Conservation (phyloP, 2,113 vertebrate species). For the Ptilorrhoa leucosticta region DNA sequence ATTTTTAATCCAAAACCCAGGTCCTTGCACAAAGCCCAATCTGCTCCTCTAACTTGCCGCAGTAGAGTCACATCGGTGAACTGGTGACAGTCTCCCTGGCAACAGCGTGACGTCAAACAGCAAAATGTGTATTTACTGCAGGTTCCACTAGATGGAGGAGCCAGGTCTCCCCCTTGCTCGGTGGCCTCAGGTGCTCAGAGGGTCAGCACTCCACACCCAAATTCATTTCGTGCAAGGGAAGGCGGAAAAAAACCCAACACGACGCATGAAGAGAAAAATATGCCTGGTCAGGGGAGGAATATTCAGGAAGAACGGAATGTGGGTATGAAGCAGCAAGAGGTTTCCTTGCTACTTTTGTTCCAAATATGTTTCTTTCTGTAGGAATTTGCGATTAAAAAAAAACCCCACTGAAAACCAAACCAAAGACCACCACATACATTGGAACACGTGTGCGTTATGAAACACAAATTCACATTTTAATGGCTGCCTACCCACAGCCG, state of each 20-base stretch:
- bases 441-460: neutral
- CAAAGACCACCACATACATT: neutral
- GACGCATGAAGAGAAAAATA: neutral
- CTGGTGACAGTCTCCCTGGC: conserved; percentile 74
- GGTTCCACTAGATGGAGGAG: conserved; percentile 69
- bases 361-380: neutral
- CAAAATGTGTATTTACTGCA: conserved; percentile 50
- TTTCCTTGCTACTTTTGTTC: neutral
- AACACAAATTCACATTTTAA: neutral
- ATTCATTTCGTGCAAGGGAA: conserved; percentile 31
- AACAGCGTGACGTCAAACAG: conserved; percentile 72
- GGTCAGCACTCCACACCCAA: conserved; percentile 49
- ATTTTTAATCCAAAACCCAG: conserved; percentile 47
- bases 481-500: conserved; percentile 2
- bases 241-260: neutral
- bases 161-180: conserved; percentile 60
- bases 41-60: conserved; percentile 59
- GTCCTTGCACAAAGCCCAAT: conserved; percentile 37
- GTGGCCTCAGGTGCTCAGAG: conserved; percentile 48
- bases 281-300: neutral
- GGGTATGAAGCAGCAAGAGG: neutral
- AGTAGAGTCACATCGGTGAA: conserved; percentile 63
- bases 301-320: neutral
- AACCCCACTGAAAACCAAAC: neutral
- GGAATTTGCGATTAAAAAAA: neutral